Evolutionary conservation across 2,888 invertebrate species (phyloP).

Genomic region (Iphiclides podalirius): DNA sequence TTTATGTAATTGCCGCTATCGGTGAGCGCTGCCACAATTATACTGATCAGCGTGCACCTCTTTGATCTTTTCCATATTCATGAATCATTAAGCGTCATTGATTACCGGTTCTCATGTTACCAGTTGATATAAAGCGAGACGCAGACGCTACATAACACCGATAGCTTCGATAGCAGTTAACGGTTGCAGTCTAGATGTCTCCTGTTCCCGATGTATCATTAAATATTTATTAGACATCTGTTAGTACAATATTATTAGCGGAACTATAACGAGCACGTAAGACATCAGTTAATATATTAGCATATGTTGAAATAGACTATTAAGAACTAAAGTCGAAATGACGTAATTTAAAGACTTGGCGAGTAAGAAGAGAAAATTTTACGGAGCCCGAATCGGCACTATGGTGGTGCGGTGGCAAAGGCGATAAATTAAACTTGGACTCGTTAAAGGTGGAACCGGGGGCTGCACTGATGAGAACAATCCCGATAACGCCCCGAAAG

Average conservation of each 20-base stretch:
- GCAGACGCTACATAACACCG: constrained; percentile 4
- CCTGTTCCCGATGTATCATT: not conserved
- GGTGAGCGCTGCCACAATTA: constrained; percentile 11
- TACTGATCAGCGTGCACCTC: constrained; percentile 9
- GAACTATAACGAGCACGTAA: too few species aligned
- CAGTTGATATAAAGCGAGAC: constrained; percentile 4
- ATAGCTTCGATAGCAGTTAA: constrained; percentile 7
- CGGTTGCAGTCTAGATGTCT: constrained; percentile 7
- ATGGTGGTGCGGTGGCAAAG: too few species aligned
- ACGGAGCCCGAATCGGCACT: too few species aligned
- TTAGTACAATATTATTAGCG: too few species aligned
- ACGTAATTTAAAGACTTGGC: too few species aligned
- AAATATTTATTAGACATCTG: not conserved
- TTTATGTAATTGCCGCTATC: constrained; percentile 18
- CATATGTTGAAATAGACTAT: too few species aligned
- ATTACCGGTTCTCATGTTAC: constrained; percentile 19
- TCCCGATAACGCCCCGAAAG: constrained; percentile 32
- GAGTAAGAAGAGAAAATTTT: too few species aligned
- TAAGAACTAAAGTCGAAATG: too few species aligned
- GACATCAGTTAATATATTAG: too few species aligned
- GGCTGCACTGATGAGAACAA: constrained; percentile 28
- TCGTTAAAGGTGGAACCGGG: constrained; percentile 26
- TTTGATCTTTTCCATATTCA: constrained; percentile 24
- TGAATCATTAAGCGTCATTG: constrained; percentile 22
- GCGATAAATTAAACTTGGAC: constrained; percentile 15